Percentiles rank a stretch among this genome's conserved stretches.
Evolutionary conservation across 2,113 vertebrate species (phyloP).

Genomic region (Petromus typicus): DNA sequence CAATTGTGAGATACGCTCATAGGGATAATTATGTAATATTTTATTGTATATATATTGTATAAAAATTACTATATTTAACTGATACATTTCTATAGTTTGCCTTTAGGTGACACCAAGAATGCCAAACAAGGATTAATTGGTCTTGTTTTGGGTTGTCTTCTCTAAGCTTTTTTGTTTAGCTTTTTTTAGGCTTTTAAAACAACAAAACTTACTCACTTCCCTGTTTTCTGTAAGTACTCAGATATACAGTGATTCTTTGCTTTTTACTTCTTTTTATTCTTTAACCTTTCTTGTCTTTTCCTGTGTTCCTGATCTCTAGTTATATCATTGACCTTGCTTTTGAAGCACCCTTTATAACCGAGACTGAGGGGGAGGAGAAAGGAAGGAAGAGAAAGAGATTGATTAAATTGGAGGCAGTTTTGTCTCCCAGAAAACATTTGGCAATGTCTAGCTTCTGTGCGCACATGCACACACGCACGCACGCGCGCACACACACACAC

Average conservation of each 20-base stretch:
- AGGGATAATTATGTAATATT: neutral
- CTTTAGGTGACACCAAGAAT: slow-evolving; percentile 1
- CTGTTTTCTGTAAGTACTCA: neutral
- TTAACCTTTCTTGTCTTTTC: neutral
- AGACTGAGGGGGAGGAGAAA: neutral
- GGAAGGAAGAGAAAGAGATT: neutral
- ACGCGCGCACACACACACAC: no score
- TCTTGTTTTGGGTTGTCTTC: neutral
- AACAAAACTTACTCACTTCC: neutral
- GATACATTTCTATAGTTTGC: neutral
- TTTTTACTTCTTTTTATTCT: neutral
- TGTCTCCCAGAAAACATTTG: neutral
- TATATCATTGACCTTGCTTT: neutral
- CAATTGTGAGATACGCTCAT: neutral
- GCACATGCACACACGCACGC: no score
- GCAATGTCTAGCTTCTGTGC: neutral
- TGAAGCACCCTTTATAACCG: neutral
- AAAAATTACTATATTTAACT: no score
- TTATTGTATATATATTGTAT: no score
- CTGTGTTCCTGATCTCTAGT: neutral
- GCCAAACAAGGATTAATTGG: neutral
- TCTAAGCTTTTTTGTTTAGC: neutral
- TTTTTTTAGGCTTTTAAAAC: neutral
- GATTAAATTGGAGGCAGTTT: neutral
- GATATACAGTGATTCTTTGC: neutral